These are phyloP conservation scores for Harpagifer antarcticus DNA, from an alignment of 2,797 vertebrate species.

Conservation along the genomic window DNA sequence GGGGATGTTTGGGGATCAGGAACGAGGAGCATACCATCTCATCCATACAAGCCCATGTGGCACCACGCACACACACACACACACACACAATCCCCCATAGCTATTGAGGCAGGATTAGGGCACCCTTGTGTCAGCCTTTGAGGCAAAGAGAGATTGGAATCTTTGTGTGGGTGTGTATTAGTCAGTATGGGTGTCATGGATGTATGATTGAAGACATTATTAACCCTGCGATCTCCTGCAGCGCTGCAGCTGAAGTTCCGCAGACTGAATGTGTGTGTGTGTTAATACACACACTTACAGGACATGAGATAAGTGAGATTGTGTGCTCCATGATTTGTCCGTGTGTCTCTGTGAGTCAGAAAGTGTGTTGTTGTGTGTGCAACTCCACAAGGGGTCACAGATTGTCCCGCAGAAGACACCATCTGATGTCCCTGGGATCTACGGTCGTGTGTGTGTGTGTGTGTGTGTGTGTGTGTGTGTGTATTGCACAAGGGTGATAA, in stretches of 20 bases:
- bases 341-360: slow-evolving; percentile 12
- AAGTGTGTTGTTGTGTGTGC: slow-evolving; percentile 28
- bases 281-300: slow-evolving; percentile 28
- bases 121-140: slow-evolving; percentile 83
- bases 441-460: neutral
- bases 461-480: too few species aligned
- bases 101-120: slow-evolving; percentile 85
- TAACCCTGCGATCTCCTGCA: slow-evolving; percentile 76
- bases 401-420: slow-evolving; percentile 74
- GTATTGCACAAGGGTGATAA: slow-evolving; percentile 81
- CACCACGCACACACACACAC: slow-evolving; percentile 35
- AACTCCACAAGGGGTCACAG: slow-evolving; percentile 61
- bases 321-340: slow-evolving; percentile 22
- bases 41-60: slow-evolving; percentile 63
- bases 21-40: slow-evolving; percentile 55
- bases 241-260: slow-evolving; percentile 67
- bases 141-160: slow-evolving; percentile 82
- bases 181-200: slow-evolving; percentile 76
- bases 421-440: slow-evolving; percentile 76
- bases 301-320: slow-evolving; percentile 60
- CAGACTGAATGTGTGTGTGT: slow-evolving; percentile 22
- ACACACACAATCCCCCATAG: slow-evolving; percentile 47
- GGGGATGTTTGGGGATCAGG: slow-evolving; percentile 54
- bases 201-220: slow-evolving; percentile 87
- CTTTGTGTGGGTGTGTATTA: slow-evolving; percentile 68